Conservation (phyloP, 2,888 invertebrate genomes). For the Drosophila birchii region DNA sequence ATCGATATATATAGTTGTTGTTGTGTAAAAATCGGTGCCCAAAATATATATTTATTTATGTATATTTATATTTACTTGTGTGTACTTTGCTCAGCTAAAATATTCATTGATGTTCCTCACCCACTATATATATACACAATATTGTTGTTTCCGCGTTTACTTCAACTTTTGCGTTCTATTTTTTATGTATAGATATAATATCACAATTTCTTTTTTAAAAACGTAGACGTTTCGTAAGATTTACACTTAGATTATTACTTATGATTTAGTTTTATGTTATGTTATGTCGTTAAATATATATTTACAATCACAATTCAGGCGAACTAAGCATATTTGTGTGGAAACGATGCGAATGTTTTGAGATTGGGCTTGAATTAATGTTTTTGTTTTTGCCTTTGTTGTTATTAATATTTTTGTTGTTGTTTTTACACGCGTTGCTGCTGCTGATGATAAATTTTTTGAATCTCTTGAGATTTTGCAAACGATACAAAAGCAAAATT, state of each 20-base stretch:
- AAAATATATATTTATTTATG: slow-evolving; percentile 74
- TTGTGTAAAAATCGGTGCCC: slow-evolving; percentile 76
- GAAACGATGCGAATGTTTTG: slow-evolving; percentile 48
- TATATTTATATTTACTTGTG: slow-evolving; percentile 50
- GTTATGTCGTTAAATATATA: slow-evolving; percentile 40
- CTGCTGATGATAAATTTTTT: slow-evolving; percentile 61
- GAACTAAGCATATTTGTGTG: slow-evolving; percentile 32
- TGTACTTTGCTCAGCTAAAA: slow-evolving; percentile 67
- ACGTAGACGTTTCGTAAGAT: slow-evolving; percentile 74
- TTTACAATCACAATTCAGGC: slow-evolving; percentile 56
- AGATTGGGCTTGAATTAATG: slow-evolving; percentile 37
- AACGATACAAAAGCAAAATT: slow-evolving; percentile 81
- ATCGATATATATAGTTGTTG: slow-evolving; percentile 59
- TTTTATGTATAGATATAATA: slow-evolving; percentile 65
- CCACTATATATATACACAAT: slow-evolving; percentile 57
- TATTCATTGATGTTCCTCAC: slow-evolving; percentile 51
- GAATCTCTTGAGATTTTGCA: slow-evolving; percentile 75
- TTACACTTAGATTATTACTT: slow-evolving; percentile 66
- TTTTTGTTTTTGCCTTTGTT: slow-evolving; percentile 20
- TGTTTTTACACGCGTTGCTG: slow-evolving; percentile 11
- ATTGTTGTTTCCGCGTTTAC: slow-evolving; percentile 44
- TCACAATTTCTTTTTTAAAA: slow-evolving; percentile 77
- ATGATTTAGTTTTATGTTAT: slow-evolving; percentile 23
- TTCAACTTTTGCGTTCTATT: slow-evolving; percentile 45
- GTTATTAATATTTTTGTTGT: slow-evolving; percentile 5